Evolutionary conservation across 2,888 invertebrate species (phyloP).

Genomic region (Epistrophe eligans): DNA sequence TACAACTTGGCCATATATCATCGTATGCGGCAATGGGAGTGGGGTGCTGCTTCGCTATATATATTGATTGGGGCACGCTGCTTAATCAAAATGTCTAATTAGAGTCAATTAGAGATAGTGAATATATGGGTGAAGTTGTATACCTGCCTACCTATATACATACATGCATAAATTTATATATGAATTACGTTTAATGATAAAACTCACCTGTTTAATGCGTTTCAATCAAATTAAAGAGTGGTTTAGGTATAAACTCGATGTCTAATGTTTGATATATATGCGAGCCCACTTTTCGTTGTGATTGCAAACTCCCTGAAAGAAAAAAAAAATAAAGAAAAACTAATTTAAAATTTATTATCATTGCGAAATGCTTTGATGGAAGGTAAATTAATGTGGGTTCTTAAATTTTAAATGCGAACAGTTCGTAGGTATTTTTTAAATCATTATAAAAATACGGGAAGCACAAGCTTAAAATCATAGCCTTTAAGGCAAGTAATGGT

Average conservation of each 20-base stretch:
- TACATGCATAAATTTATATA: neutral
- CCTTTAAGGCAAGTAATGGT: no score
- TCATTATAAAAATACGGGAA: no score
- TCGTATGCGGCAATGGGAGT: conserved; percentile 11
- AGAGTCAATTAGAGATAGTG: conserved; percentile 73
- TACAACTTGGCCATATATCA: conserved; percentile 55
- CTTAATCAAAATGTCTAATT: conserved; percentile 74
- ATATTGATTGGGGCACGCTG: conserved; percentile 53
- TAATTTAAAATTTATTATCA: conserved; percentile 27
- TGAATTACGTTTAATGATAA: conserved; percentile 45
- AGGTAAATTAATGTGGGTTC: conserved; percentile 21
- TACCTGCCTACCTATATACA: neutral
- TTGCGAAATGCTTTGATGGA: neutral
- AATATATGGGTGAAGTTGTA: conserved; percentile 55
- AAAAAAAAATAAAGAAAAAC: conserved; percentile 36
- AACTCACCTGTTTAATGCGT: conserved; percentile 67
- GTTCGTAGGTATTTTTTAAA: neutral
- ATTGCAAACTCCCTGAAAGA: conserved; percentile 28
- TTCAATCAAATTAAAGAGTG: conserved; percentile 41
- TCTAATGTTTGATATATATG: neutral
- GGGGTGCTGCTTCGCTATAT: conserved; percentile 13
- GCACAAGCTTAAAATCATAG: no score
- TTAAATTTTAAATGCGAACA: neutral
- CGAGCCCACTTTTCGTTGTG: conserved; percentile 31
- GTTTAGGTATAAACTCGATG: neutral